Percentiles rank a stretch among this genome's conserved stretches.
phyloP scores from a whole-genome alignment of 2,113 vertebrate genomes.

The Alexandromys fortis region DNA sequence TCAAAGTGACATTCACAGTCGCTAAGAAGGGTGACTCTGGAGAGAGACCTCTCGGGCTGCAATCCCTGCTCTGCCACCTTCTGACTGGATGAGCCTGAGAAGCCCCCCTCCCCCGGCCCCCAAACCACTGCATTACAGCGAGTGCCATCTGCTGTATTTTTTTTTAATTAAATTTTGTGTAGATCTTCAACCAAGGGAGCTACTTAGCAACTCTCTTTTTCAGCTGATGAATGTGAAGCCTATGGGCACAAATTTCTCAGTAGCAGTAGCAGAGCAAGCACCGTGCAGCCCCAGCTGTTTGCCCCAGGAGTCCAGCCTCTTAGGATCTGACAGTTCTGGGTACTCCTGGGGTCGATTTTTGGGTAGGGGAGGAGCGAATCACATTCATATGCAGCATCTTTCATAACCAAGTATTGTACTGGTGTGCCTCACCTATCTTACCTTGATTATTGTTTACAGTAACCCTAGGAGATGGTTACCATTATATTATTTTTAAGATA shows the following conservation, averaged over 20 bases:
- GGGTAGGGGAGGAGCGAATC: neutral
- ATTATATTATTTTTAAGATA: neutral
- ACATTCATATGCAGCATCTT: neutral
- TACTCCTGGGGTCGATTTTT: neutral
- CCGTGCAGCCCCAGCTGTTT: neutral
- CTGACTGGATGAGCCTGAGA: neutral
- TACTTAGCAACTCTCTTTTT: neutral
- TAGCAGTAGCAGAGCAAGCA: neutral
- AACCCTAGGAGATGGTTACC: rapidly evolving
- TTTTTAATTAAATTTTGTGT: neutral
- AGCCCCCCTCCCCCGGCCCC: rapidly evolving
- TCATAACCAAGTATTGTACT: neutral
- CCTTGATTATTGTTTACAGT: neutral
- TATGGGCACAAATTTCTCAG: neutral
- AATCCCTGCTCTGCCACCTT: neutral
- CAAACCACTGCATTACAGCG: neutral
- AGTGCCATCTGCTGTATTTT: neutral
- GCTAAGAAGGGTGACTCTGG: neutral
- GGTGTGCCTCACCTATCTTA: neutral
- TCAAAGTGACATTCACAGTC: neutral
- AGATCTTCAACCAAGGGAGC: neutral
- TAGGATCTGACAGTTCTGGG: neutral
- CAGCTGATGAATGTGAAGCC: neutral
- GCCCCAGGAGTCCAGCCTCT: neutral
- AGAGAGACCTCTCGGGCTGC: neutral